Conservation (phyloP, 2,113 vertebrate species). For the Polypterus bichir region DNA sequence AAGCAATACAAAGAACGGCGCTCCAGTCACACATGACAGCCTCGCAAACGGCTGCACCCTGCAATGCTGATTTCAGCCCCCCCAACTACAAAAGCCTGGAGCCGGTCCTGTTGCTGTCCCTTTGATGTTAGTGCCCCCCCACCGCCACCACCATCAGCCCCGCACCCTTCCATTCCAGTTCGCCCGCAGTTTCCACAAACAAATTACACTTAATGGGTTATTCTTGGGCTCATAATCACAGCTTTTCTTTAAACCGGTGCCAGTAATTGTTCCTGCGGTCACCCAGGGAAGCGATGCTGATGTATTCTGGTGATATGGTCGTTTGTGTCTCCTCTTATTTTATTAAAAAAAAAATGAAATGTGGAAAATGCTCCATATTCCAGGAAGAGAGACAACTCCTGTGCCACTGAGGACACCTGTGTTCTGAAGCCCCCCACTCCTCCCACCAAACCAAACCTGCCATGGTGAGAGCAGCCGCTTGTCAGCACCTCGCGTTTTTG, state of each 20-base stretch:
- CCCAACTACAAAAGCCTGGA: neutral
- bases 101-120: accelerated
- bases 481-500: no score
- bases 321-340: conserved; percentile 16
- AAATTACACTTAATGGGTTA: conserved; percentile 29
- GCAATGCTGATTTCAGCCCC: no score
- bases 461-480: neutral
- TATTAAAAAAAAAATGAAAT: conserved; percentile 3
- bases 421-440: conserved; percentile 14
- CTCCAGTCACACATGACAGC: no score
- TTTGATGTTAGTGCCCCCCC: accelerated
- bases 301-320: conserved; percentile 16
- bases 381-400: conserved; percentile 10
- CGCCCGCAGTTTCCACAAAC: conserved; percentile 9
- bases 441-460: neutral
- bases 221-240: conserved; percentile 25
- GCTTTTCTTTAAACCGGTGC: conserved; percentile 22
- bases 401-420: conserved; percentile 23
- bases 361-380: conserved; percentile 3
- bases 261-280: conserved; percentile 24
- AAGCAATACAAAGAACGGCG: no score
- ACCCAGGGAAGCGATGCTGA: conserved; percentile 23
- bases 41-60: no score
- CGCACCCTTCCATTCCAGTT: conserved; percentile 1
- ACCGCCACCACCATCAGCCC: conserved; percentile 12